These are phyloP conservation scores for Sebastes kiyomatsui DNA, from an alignment of 2,797 vertebrate species.

Conservation along the genomic window DNA sequence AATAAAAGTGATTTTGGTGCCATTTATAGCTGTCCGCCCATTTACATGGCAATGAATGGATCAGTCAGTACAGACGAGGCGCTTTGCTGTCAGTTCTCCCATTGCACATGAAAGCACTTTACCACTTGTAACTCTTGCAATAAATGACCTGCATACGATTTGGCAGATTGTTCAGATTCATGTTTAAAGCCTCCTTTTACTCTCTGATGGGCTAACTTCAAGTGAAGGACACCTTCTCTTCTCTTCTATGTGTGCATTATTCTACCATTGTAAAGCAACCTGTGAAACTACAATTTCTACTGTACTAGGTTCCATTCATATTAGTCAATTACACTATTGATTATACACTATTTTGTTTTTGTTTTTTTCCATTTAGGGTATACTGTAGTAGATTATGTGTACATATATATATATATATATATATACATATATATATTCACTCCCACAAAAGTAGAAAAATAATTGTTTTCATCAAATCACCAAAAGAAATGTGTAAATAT, in stretches of 20 bases:
- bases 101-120: slow-evolving; percentile 10
- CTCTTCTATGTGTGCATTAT: background rate
- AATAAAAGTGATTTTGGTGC: slow-evolving; percentile 5
- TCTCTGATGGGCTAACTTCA: background rate
- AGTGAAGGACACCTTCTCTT: background rate
- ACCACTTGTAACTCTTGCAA: slow-evolving; percentile 6
- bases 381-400: too few relatives aligned
- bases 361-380: too few relatives aligned
- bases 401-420: too few relatives aligned
- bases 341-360: background rate
- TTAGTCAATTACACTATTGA: background rate
- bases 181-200: background rate
- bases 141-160: slow-evolving; percentile 22
- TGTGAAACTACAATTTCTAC: background rate
- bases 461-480: background rate
- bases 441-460: background rate
- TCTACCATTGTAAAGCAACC: background rate
- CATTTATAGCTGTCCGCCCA: slow-evolving; percentile 1
- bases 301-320: background rate
- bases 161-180: slow-evolving; percentile 8
- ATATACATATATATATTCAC: background rate
- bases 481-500: background rate
- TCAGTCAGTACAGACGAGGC: slow-evolving; percentile 1
- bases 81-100: slow-evolving; percentile 21
- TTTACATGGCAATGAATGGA: slow-evolving; percentile 39